Evolutionary conservation across 2,113 vertebrate species (phyloP), one percentile per base, ranked within the genome.

Genomic region (Climacteris rufus): DNA sequence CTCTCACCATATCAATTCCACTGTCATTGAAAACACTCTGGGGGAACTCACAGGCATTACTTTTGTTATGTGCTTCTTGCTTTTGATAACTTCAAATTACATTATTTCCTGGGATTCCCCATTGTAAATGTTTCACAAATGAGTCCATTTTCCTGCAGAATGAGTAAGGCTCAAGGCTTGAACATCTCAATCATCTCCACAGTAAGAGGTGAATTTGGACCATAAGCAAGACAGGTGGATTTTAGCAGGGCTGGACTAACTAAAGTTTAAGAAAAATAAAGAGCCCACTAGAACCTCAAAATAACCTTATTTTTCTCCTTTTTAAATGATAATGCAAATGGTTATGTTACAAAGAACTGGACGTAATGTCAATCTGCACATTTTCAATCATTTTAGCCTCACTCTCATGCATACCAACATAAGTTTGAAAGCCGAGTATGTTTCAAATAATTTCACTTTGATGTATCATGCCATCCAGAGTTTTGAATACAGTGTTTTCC

Each of bases 21-120:
- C 42, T 39, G 5, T 10, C 35, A 79, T 49, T 69, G 59, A 83
- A 72, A 87, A 80, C 23, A 66, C 44, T 61, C 45, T 4, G 2
- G 9, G 23, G 3, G 5, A 17, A 69, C 83, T 37, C 0, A 0
- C 25, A 53, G 28, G 6, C 28, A 40, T 68, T 59, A 31, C 3
- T 61, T 70, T 33, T 19, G 15, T 22, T 17, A 8, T 42, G 22
- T 63, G 25, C 17, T 59, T 83, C 77, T 64, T n/a, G 9, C 16
- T 87, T 23, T 31, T 10, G 3, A 5, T 56, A 45, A 56, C 18
- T 60, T 52, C 9, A 66, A 66, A 70, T 39, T 37, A 20, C 27
- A 10, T 72, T 59, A 39, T 47, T 50, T 89, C 33, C n/a, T 64
- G 13, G 8, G 13, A 40, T 76, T 81, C 4, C 9, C 5, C 33